Evolutionary conservation across 2,797 vertebrate species (phyloP).

Genomic region (Lycodopsis pacificus): DNA sequence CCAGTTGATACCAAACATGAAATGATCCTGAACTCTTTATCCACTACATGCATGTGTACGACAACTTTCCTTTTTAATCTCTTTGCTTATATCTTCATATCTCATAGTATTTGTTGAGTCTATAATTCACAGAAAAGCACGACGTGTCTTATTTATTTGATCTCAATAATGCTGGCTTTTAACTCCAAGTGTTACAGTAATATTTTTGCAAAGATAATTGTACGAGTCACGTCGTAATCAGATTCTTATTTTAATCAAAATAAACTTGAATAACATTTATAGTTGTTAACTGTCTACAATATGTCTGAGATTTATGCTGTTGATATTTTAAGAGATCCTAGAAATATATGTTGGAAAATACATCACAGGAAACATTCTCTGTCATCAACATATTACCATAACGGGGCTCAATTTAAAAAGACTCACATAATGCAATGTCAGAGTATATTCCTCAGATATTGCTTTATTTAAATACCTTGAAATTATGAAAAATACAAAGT

Average conservation of each 20-base stretch:
- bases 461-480: slow-evolving; percentile 70
- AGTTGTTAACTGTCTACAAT: not conserved
- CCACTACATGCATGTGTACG: not conserved
- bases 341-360: not conserved
- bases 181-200: too few relatives aligned
- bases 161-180: not conserved
- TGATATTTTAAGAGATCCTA: not conserved
- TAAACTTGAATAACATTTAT: not conserved
- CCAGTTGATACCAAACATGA: slow-evolving; percentile 4
- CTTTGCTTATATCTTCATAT: not conserved
- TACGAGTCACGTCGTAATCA: not conserved
- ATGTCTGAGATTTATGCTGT: not conserved
- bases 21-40: not conserved
- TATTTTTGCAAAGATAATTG: too few relatives aligned
- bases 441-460: not conserved
- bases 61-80: not conserved
- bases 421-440: not conserved
- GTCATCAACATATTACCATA: not conserved
- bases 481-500: slow-evolving; percentile 49
- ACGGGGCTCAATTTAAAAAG: not conserved
- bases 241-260: not conserved
- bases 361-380: not conserved
- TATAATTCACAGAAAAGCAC: too few relatives aligned
- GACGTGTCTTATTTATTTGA: not conserved
- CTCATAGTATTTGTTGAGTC: not conserved